These are phyloP conservation scores for Sinocyclocheilus anshuiensis DNA, from an alignment of 2,113 vertebrate genomes.

Conservation along the genomic window DNA sequence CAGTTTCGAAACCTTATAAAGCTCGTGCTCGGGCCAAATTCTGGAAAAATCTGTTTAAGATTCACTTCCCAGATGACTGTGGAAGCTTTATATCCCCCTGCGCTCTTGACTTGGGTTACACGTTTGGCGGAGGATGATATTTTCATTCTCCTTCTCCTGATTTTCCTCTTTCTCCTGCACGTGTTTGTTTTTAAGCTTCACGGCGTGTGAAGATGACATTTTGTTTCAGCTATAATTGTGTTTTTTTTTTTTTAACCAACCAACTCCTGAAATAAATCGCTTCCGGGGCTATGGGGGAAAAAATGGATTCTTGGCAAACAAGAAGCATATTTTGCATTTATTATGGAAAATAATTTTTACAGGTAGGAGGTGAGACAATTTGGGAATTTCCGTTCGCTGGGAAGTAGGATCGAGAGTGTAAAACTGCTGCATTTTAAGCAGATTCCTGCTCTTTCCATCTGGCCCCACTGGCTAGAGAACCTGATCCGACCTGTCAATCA, in stretches of 20 bases:
- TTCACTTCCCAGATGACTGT: conserved; percentile 55
- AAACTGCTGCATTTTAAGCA: conserved; percentile 73
- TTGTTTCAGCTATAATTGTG: conserved; percentile 59
- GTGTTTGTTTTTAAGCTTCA: conserved; percentile 56
- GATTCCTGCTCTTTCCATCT: conserved; percentile 80
- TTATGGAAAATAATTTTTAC: conserved; percentile 65
- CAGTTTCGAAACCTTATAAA: conserved; percentile 40
- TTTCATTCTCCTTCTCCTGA: not conserved
- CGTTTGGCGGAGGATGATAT: conserved; percentile 13
- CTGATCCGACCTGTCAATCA: conserved; percentile 84
- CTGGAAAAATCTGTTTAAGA: conserved; percentile 42
- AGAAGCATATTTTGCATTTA: conserved; percentile 68
- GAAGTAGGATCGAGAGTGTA: conserved; percentile 26
- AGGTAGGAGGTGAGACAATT: conserved; percentile 75
- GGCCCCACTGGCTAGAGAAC: conserved; percentile 79
- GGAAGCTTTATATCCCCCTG: conserved; percentile 50
- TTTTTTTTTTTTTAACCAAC: conserved; percentile 34
- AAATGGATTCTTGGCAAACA: conserved; percentile 62
- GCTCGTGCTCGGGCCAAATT: conserved; percentile 46
- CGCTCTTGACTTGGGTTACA: conserved; percentile 45
- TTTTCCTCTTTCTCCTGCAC: conserved; percentile 45
- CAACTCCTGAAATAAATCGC: conserved; percentile 58
- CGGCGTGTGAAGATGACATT: conserved; percentile 65
- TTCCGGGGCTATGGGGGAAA: conserved; percentile 50
- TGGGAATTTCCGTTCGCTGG: conserved; percentile 70